phyloP scores from a whole-genome alignment of 2,888 invertebrate species.

The Ichneumon xanthorius region DNA sequence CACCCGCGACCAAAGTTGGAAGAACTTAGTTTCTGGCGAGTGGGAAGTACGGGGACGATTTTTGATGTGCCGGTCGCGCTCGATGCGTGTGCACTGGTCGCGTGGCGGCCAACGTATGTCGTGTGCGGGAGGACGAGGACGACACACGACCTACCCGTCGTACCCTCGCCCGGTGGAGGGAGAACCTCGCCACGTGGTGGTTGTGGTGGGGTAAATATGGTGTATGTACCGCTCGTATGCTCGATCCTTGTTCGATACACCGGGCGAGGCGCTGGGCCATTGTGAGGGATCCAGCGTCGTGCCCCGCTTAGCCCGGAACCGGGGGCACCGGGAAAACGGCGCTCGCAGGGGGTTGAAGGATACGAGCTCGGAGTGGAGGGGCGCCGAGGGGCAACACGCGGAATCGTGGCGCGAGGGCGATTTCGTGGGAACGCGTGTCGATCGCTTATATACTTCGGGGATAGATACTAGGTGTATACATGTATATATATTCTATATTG shows the following conservation, averaged over 20 bases:
- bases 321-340: constrained; percentile 48
- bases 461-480: constrained; percentile 47
- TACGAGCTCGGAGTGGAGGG: constrained; percentile 15
- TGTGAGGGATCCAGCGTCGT: background rate
- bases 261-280: background rate
- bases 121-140: constrained; percentile 83
- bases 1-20: too few relatives aligned
- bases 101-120: constrained; percentile 85
- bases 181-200: constrained; percentile 72
- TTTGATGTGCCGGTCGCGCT: constrained; percentile 62
- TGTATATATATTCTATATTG: constrained; percentile 4
- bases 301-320: constrained; percentile 22
- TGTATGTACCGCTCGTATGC: background rate
- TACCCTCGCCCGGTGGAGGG: constrained; percentile 71
- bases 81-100: constrained; percentile 83
- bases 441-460: constrained; percentile 55
- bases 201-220: constrained; percentile 71
- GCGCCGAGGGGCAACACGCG: constrained; percentile 62
- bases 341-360: constrained; percentile 35
- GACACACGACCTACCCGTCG: constrained; percentile 82
- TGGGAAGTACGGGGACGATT: constrained; percentile 24
- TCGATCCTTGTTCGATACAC: constrained; percentile 4
- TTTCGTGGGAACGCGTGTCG: constrained; percentile 83
- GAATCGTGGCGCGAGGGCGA: constrained; percentile 73
- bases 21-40: too few relatives aligned